Evolutionary conservation across 2,113 vertebrate genomes (phyloP).

Genomic region (Brachirus orientalis): DNA sequence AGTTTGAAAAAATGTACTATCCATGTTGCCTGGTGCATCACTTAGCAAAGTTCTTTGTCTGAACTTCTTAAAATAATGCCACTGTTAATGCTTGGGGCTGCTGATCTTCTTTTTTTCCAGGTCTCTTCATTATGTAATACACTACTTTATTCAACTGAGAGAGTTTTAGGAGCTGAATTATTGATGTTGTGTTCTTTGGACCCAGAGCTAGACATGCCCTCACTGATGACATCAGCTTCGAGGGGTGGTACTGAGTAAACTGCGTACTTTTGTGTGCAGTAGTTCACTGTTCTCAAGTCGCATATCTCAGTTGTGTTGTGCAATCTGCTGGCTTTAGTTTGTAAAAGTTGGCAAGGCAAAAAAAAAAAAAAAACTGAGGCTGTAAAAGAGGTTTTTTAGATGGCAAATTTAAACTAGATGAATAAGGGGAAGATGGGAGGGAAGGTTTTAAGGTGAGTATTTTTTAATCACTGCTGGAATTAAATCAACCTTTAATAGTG

Average conservation of each 20-base stretch:
- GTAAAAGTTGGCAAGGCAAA: conserved; percentile 34
- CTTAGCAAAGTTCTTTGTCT: too few relatives aligned
- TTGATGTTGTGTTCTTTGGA: conserved; percentile 52
- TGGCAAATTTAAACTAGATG: conserved; percentile 23
- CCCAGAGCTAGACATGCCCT: conserved; percentile 33
- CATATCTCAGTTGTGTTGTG: conserved; percentile 46
- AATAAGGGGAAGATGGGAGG: conserved; percentile 11
- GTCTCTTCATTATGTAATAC: background rate
- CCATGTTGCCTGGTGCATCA: background rate
- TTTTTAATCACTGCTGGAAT: conserved; percentile 52
- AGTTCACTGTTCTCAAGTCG: conserved; percentile 25
- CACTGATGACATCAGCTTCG: conserved; percentile 26
- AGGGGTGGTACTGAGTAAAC: conserved; percentile 33
- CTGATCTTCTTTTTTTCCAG: conserved; percentile 1
- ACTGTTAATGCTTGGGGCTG: background rate
- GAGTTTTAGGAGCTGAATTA: conserved; percentile 36
- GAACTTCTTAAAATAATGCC: background rate
- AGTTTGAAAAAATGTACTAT: too few relatives aligned
- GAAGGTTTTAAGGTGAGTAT: conserved; percentile 42
- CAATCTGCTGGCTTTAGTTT: conserved; percentile 43
- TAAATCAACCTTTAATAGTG: conserved; percentile 60
- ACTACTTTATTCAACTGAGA: conserved; percentile 16
- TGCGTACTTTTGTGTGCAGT: conserved; percentile 11
- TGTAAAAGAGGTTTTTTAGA: conserved; percentile 30
- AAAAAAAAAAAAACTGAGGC: background rate